Conservation (phyloP, 2,113 vertebrate genomes). For the Scytalopus superciliaris region DNA sequence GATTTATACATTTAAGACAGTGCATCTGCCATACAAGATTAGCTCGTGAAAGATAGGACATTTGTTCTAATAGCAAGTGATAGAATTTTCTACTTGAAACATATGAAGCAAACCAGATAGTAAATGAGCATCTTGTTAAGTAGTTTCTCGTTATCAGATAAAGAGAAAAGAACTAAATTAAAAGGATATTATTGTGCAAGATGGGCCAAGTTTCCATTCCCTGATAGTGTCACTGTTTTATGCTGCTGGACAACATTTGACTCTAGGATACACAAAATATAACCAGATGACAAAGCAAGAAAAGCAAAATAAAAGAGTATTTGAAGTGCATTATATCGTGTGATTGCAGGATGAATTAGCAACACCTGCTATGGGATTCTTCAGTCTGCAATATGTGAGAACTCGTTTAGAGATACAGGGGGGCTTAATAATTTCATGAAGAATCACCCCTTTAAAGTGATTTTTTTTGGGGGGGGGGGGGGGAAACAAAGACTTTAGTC, state of each 20-base stretch:
- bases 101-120: slow-evolving; percentile 58
- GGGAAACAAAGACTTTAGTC: not conserved
- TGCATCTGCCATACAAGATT: slow-evolving; percentile 76
- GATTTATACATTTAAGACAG: slow-evolving; percentile 75
- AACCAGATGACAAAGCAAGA: not conserved
- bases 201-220: slow-evolving; percentile 45
- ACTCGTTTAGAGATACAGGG: not conserved
- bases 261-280: slow-evolving; percentile 4
- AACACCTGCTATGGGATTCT: not conserved
- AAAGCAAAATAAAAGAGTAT: not conserved
- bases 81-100: slow-evolving; percentile 63
- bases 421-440: not conserved
- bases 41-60: slow-evolving; percentile 69
- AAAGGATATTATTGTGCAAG: slow-evolving; percentile 38
- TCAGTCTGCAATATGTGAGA: not conserved
- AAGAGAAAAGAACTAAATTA: slow-evolving; percentile 41
- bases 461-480: not conserved
- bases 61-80: slow-evolving; percentile 50
- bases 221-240: slow-evolving; percentile 2
- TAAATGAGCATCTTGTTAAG: slow-evolving; percentile 53
- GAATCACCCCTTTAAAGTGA: not conserved
- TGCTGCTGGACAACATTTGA: not conserved
- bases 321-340: not conserved
- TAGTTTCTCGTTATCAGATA: slow-evolving; percentile 66
- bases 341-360: not conserved